Percentiles rank a stretch among this genome's conserved stretches.
Evolutionary conservation across 2,797 vertebrate genomes (phyloP).

Genomic region (Danio choprae): DNA sequence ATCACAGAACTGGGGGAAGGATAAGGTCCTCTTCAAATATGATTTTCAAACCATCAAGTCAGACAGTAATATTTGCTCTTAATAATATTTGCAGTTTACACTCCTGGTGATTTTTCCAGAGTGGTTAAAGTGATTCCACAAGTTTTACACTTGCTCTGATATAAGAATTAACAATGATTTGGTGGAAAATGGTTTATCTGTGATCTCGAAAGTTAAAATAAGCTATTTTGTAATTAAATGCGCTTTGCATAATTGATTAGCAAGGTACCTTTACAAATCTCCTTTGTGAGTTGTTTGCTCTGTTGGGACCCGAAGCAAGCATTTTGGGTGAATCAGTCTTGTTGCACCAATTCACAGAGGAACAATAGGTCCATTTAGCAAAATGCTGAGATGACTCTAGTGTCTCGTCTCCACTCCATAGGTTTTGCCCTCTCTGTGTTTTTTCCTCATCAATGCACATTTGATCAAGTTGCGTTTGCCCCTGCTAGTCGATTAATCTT

Average conservation of each 20-base stretch:
- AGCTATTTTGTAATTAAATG: background rate
- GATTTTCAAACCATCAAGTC: background rate
- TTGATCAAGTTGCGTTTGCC: slow-evolving; percentile 73
- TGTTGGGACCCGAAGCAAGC: slow-evolving; percentile 12
- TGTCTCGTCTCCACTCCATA: slow-evolving; percentile 55
- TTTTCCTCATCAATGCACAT: slow-evolving; percentile 71
- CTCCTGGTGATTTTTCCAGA: background rate
- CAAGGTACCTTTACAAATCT: background rate
- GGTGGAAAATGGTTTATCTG: background rate
- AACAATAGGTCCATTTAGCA: slow-evolving; percentile 66
- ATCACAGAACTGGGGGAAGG: background rate
- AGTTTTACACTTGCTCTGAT: background rate
- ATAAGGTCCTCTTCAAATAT: background rate
- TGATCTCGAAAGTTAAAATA: background rate
- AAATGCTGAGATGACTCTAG: slow-evolving; percentile 39
- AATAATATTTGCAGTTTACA: background rate
- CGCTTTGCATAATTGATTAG: background rate
- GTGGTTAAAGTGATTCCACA: background rate
- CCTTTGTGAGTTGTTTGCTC: slow-evolving; percentile 24
- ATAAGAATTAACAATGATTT: background rate
- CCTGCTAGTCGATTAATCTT: slow-evolving; percentile 72
- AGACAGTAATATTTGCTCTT: background rate
- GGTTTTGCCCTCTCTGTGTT: slow-evolving; percentile 62
- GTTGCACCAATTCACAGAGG: slow-evolving; percentile 57
- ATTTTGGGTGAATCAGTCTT: slow-evolving; percentile 62